Evolutionary conservation across 2,113 vertebrate genomes (phyloP), one percentile per base, ranked within the genome.

Genomic region (Collichthys lucidus): DNA sequence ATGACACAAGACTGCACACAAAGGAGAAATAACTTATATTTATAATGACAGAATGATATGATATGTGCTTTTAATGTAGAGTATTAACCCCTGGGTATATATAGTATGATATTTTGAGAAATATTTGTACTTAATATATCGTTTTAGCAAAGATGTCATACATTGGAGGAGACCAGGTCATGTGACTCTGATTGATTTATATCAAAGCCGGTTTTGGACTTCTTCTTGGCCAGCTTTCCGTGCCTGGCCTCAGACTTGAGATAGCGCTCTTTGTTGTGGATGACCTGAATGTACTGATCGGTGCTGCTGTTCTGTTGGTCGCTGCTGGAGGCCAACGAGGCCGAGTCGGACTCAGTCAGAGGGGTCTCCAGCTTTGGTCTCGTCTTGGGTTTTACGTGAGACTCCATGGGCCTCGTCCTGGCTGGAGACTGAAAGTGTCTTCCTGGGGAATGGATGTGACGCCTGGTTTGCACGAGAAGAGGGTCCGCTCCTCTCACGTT

Each of bases 281-380:
- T 95, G 81, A 97, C 96, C 73, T 97, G 97, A 20, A 97, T 96
- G 72, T 97, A 96, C 77, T 97, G 97, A 90, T 97, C 97, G 0
- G 95, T 94, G 90, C 96, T 93, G 90, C 97, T 96, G 89, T 95
- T 96, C 86, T 97, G 97, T 0, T 95, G 97, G 86, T 99, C 98
- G 0, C 97, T 98, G 89, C 97, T 99, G 61, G 98, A 99, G 5
- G 94, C 96, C 11, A 95, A 71, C 0, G 97, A 98, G 46, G 95
- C 56, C 0, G 97, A 97, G 79, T 98, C 98, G 0, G 97, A 98
- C 65, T 99, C 98, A 0, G 96, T 97, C 65, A 95, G 85, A 5
- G 95, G 93, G 0, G 94, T 95, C 22, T 97, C 94, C 1, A 89
- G 67, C 80, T 95, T 95, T 4, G 93, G 92, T 69, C 93, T 96